Conservation (phyloP, 2,113 vertebrate genomes). For the Pampusana beccarii region DNA sequence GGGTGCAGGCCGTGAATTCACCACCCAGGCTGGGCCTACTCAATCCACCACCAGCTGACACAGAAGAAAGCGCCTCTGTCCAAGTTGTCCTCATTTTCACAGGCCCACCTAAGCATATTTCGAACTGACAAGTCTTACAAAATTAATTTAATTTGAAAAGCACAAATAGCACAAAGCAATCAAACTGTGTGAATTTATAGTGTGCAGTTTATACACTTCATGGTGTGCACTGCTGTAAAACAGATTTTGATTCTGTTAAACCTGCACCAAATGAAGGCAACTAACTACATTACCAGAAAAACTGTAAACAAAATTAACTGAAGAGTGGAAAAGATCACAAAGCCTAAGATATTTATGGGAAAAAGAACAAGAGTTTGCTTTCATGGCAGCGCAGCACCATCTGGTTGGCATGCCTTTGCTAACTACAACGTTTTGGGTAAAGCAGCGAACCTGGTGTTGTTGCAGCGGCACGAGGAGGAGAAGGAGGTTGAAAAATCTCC, state of each 20-base stretch:
- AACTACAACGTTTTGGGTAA: not conserved
- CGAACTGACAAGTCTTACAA: not conserved
- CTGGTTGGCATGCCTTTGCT: not conserved
- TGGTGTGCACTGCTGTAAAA: not conserved
- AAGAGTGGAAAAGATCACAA: not conserved
- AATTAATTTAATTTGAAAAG: not conserved
- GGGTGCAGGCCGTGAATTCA: not conserved
- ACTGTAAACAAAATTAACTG: not conserved
- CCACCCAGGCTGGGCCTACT: not conserved
- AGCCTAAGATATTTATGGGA: not conserved
- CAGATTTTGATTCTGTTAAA: not conserved
- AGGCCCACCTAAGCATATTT: not conserved
- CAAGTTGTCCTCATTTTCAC: not conserved
- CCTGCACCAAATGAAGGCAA: not conserved
- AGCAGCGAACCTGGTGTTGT: not conserved
- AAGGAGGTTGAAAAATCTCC: not conserved
- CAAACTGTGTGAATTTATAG: not conserved
- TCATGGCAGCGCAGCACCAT: not conserved
- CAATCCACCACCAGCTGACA: not conserved
- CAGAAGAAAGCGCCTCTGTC: not conserved
- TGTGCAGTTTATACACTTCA: not conserved
- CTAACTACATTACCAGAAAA: not conserved
- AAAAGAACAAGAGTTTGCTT: not conserved
- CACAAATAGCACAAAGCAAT: not conserved
- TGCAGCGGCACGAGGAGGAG: not conserved